Percentiles rank a stretch among this genome's conserved stretches.
Evolutionary conservation across 2,888 invertebrate genomes (phyloP).

Genomic region (Nysson spinosus): DNA sequence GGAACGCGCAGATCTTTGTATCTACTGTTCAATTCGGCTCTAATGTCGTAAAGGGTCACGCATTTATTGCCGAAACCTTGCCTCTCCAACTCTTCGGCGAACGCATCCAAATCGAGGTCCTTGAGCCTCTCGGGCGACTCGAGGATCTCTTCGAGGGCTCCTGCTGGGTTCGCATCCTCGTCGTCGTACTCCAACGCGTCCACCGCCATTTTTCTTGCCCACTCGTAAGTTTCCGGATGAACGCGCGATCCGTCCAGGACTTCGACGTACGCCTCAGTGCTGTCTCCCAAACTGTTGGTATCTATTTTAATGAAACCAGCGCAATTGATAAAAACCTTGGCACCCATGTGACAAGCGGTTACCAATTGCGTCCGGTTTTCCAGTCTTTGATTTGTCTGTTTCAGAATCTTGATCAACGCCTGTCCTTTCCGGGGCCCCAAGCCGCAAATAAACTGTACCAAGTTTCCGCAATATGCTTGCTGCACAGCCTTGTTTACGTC

Average conservation of each 20-base stretch:
- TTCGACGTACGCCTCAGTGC: slow-evolving; percentile 96
- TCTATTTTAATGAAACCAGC: slow-evolving; percentile 99
- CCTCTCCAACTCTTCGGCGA: slow-evolving; percentile 96
- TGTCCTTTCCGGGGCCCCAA: slow-evolving; percentile 97
- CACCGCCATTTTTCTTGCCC: slow-evolving; percentile 99
- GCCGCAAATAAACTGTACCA: slow-evolving; percentile 98
- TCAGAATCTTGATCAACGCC: slow-evolving; percentile 90
- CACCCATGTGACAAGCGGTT: slow-evolving; percentile 97
- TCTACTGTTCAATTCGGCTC: slow-evolving; percentile 95
- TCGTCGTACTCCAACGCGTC: slow-evolving; percentile 99
- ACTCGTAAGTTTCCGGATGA: slow-evolving; percentile 99
- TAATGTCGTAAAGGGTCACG: slow-evolving; percentile 97
- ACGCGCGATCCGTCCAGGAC: slow-evolving; percentile 98
- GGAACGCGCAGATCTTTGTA: slow-evolving; percentile 92
- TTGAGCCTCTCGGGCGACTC: slow-evolving; percentile 96
- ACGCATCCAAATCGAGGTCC: slow-evolving; percentile 98
- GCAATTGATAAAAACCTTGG: slow-evolving; percentile 98
- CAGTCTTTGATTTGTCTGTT: slow-evolving; percentile 93
- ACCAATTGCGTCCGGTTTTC: slow-evolving; percentile 98
- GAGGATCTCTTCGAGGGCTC: slow-evolving; percentile 97
- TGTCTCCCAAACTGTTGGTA: slow-evolving; percentile 94
- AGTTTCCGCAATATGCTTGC: slow-evolving; percentile 90
- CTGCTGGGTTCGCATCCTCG: slow-evolving; percentile 97
- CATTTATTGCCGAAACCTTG: slow-evolving; percentile 93
- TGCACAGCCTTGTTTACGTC: slow-evolving; percentile 96